Percentiles rank a stretch among this genome's conserved stretches.
Evolutionary conservation across 2,797 vertebrate genomes (phyloP).

Genomic region (Acridotheres tristis): DNA sequence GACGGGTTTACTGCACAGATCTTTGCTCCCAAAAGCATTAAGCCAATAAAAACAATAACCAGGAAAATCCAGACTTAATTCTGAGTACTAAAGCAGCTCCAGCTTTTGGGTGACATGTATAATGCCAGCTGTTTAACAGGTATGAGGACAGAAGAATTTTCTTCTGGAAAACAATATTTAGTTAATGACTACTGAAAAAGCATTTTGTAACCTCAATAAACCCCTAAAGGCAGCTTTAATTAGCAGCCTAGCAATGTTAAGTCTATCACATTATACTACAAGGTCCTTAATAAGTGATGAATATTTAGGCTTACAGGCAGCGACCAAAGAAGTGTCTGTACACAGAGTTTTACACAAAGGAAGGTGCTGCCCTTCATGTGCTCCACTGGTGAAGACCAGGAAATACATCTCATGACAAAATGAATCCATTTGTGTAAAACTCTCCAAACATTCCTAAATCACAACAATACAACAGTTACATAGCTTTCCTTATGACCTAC

Average conservation of each 20-base stretch:
- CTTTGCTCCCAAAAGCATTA: not conserved
- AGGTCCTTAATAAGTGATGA: not conserved
- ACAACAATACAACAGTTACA: constrained; percentile 15
- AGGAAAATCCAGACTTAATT: not conserved
- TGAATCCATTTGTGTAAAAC: not conserved
- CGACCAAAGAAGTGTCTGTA: not conserved
- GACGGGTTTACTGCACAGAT: not conserved
- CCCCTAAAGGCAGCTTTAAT: not conserved
- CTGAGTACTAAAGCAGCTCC: not conserved
- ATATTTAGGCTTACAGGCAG: not conserved
- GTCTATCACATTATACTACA: not conserved
- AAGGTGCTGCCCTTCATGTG: not conserved
- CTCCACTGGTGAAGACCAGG: not conserved
- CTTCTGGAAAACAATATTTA: not conserved
- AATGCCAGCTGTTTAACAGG: not conserved
- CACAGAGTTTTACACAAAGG: not conserved
- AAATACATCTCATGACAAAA: not conserved
- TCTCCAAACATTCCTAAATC: not conserved
- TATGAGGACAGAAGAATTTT: not conserved
- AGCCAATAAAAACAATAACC: not conserved
- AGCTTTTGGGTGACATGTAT: not conserved
- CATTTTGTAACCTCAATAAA: not conserved
- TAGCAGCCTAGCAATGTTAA: not conserved
- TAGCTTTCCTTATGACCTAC: constrained; percentile 39
- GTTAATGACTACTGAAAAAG: not conserved